These are phyloP conservation scores for Periophthalmus magnuspinnatus DNA, from an alignment of 2,797 vertebrate genomes.

Conservation along the genomic window DNA sequence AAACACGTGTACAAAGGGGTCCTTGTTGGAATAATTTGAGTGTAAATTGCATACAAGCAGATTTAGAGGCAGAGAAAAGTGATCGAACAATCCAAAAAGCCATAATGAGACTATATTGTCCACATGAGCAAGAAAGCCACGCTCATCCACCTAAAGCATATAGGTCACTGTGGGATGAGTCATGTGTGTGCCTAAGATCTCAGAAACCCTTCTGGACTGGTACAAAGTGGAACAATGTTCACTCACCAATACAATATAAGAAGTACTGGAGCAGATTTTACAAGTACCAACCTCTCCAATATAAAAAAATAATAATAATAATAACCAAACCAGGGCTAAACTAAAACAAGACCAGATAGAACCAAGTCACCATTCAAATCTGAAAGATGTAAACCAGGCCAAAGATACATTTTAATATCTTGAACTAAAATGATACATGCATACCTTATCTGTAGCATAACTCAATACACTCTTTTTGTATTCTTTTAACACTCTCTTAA, in stretches of 20 bases:
- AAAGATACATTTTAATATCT: too few species aligned
- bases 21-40: slow-evolving; percentile 1
- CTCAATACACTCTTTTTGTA: background rate
- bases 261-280: background rate
- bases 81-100: slow-evolving; percentile 8
- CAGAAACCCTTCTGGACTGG: slow-evolving; percentile 13
- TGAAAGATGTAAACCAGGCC: background rate
- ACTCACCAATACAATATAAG: background rate
- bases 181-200: slow-evolving; percentile 17
- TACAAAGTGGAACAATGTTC: slow-evolving; percentile 12
- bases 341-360: background rate
- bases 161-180: slow-evolving; percentile 37
- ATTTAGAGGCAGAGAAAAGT: background rate
- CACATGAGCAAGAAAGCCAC: slow-evolving; percentile 28
- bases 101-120: slow-evolving; percentile 15
- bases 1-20: background rate
- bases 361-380: too few species aligned
- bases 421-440: too few species aligned
- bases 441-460: background rate
- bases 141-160: slow-evolving; percentile 15
- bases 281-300: background rate
- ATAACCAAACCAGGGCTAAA: background rate
- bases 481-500: background rate
- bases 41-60: background rate
- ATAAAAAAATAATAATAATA: background rate